phyloP scores from a whole-genome alignment of 2,113 vertebrate genomes.

The Mohoua ochrocephala region DNA sequence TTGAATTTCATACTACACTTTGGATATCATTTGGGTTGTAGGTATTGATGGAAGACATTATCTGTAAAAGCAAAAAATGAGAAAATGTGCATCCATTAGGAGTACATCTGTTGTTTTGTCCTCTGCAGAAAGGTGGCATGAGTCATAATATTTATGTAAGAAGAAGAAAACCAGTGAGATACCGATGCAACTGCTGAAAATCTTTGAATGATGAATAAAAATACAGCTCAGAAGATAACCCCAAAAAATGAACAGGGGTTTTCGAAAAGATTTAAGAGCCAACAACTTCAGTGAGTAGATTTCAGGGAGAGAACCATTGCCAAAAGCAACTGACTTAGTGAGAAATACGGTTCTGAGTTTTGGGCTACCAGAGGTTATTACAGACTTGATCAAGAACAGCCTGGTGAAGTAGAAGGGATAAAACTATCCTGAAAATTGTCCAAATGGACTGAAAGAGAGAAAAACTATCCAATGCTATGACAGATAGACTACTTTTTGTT shows the following conservation, averaged over 20 bases:
- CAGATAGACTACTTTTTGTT: not conserved
- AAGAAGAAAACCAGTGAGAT: not conserved
- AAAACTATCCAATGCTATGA: not conserved
- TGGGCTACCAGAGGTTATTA: not conserved
- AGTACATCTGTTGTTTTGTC: not conserved
- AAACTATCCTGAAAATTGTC: not conserved
- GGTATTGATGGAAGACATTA: not conserved
- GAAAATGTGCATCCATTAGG: not conserved
- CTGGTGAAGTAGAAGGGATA: not conserved
- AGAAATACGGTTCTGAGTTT: not conserved
- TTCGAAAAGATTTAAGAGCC: not conserved
- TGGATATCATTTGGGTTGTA: not conserved
- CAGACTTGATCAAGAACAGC: not conserved
- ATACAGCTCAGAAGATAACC: not conserved
- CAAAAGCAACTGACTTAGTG: not conserved
- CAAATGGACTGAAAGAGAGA: not conserved
- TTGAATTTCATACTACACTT: not conserved
- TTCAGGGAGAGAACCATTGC: not conserved
- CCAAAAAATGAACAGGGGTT: accelerated
- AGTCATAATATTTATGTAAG: not conserved
- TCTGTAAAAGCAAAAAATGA: not conserved
- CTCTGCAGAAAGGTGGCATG: not conserved
- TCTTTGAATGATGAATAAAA: not conserved
- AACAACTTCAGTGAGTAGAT: not conserved
- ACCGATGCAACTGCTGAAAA: not conserved